A percentile compares a stretch with the other conserved stretches of the same genome.
phyloP scores from a whole-genome alignment of 2,797 vertebrate species.

The Gallinago nigripennis region DNA sequence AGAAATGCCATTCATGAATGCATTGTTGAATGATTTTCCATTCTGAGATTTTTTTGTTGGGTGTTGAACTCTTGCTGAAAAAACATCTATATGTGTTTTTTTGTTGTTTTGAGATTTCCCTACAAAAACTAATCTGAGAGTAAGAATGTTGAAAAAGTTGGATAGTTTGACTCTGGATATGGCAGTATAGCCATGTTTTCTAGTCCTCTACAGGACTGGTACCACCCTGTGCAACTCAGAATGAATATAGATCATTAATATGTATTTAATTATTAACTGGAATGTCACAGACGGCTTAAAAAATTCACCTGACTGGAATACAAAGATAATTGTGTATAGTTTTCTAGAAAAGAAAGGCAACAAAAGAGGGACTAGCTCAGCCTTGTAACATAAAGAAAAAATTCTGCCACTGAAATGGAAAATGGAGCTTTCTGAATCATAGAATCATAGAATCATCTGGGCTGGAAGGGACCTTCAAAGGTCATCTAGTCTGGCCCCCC shows the following conservation, averaged over 20 bases:
- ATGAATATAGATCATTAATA: not conserved
- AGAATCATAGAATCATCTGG: too few species aligned
- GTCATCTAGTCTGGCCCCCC: too few species aligned
- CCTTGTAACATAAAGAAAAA: not conserved
- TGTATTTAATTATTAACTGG: not conserved
- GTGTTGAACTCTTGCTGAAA: not conserved
- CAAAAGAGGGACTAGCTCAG: not conserved
- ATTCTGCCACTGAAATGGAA: not conserved
- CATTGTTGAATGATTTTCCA: not conserved
- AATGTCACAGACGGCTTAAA: not conserved
- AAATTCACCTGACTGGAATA: not conserved
- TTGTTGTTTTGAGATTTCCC: not conserved
- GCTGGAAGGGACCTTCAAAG: too few species aligned
- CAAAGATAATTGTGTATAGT: not conserved
- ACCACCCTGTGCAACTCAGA: not conserved
- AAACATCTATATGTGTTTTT: fast-evolving
- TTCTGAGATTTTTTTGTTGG: not conserved
- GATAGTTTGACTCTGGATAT: not conserved
- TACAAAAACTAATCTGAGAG: not conserved
- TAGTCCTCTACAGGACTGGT: not conserved
- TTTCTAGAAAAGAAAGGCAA: not conserved
- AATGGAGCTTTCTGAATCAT: not conserved
- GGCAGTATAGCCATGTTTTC: not conserved
- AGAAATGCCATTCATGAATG: not conserved
- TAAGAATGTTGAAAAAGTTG: not conserved